Percentiles rank a stretch among this genome's conserved stretches.
Evolutionary conservation across 1,140 invertebrate genomes (phyloP).

Genomic region (Forficula auricularia): DNA sequence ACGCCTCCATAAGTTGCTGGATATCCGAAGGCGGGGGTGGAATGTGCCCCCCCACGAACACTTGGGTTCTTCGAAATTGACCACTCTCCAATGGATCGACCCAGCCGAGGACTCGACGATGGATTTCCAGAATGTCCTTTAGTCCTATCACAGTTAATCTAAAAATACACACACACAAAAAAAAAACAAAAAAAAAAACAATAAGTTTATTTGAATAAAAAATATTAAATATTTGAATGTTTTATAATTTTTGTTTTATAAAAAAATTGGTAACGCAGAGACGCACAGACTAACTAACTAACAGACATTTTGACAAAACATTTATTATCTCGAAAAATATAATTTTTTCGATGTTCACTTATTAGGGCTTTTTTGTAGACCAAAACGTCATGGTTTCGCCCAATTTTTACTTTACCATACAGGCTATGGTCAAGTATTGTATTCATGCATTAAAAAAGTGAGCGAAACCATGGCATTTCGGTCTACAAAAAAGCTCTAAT

Average conservation of each 20-base stretch:
- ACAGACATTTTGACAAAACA: too few relatives aligned
- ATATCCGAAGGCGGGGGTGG: constrained; percentile 72
- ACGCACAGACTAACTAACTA: too few relatives aligned
- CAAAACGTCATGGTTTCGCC: too few relatives aligned
- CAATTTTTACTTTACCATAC: too few relatives aligned
- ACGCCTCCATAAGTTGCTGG: constrained; percentile 64
- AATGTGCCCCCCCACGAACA: constrained; percentile 81
- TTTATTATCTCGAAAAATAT: too few relatives aligned
- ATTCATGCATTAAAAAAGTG: too few relatives aligned
- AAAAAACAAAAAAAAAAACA: not conserved
- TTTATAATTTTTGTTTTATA: not conserved
- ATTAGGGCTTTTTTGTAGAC: too few relatives aligned
- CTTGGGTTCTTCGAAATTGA: constrained; percentile 63
- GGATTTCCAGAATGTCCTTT: constrained; percentile 82
- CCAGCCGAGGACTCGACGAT: constrained; percentile 79
- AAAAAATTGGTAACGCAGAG: not conserved
- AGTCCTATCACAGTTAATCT: constrained; percentile 53
- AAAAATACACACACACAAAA: constrained; percentile 11
- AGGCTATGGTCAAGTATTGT: too few relatives aligned
- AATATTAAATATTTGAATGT: not conserved
- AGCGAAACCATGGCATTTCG: too few relatives aligned
- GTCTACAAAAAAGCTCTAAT: too few relatives aligned
- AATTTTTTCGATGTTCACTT: too few relatives aligned
- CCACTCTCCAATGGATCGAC: constrained; percentile 81
- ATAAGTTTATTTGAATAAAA: not conserved